phyloP scores from a whole-genome alignment of 2,797 vertebrate genomes.

The Danio aesculapii region DNA sequence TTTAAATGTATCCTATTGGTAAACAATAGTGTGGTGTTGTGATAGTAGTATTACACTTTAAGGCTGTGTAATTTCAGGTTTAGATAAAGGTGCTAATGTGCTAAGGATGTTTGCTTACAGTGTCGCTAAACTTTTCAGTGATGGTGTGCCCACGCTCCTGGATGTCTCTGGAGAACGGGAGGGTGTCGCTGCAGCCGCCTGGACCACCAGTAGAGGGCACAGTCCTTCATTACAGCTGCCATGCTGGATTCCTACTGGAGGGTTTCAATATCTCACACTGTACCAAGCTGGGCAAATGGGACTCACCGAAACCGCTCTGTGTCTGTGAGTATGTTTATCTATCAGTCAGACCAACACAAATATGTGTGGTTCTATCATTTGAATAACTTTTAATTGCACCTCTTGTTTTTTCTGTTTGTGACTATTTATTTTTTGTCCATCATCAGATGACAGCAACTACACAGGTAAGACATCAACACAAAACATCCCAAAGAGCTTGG shows the following conservation, averaged over 20 bases:
- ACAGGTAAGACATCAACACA: constrained; percentile 72
- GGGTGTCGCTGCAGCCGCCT: constrained; percentile 77
- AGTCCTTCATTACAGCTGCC: constrained; percentile 87
- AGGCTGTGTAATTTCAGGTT: neutral
- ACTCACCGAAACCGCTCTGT: constrained; percentile 88
- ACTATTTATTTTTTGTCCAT: constrained; percentile 34
- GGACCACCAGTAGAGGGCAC: constrained; percentile 89
- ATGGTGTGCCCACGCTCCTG: constrained; percentile 88
- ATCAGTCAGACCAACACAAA: neutral
- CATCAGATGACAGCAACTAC: constrained; percentile 80
- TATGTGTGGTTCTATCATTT: neutral
- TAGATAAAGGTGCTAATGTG: neutral
- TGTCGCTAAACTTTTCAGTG: constrained; percentile 73
- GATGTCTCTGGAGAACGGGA: constrained; percentile 90
- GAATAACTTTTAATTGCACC: neutral
- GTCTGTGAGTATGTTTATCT: constrained; percentile 82
- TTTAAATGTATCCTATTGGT: too few relatives aligned
- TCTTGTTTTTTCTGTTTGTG: constrained; percentile 13
- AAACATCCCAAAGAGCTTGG: neutral
- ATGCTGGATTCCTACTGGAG: constrained; percentile 88
- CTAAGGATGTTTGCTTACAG: constrained; percentile 19
- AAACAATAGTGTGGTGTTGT: neutral
- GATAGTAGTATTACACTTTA: neutral
- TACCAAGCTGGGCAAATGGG: constrained; percentile 92
- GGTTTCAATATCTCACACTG: constrained; percentile 87